Base-by-base conservation (phyloP, 2,797 vertebrate genomes). In the Lophotriccus pileatus region DNA sequence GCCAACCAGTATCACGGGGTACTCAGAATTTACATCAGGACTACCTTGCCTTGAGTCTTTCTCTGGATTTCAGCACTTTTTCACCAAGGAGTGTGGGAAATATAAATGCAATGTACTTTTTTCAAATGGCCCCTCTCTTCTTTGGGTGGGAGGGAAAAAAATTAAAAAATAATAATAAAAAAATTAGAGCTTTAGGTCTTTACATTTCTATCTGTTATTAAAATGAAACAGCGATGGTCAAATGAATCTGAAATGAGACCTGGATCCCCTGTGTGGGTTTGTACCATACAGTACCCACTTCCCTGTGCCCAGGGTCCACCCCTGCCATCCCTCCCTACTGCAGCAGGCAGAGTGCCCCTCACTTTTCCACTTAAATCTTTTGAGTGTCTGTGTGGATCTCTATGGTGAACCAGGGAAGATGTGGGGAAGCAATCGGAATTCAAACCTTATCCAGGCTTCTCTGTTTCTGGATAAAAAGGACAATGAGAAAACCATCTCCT, bases 161-260 rank as follows among this genome's bases (percentile, higher is more conserved):
- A 6, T 8, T 2, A 0, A 4, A 23, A 27, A 19, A 34, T 14
- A 23, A 44, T n/a, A 4, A 18, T 27, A 4, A 5, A 5, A 14
- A 66, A 46, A 27, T 9, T 66, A 62, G 4, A 55, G 3, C 10
- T 77, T 77, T 11, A 37, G 4, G 6, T 41, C 59, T 68, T 84
- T 28, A 53, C 10, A 17, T 68, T 77, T 70, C 22, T 75, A 16
- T 32, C 27, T 4, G 0, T 60, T 89, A 24, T 30, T 84, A 60
- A 84, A 76, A 69, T 36, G 30, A 76, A 46, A 43, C 5, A 39
- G 36, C 21, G 43, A 70, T 46, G 15, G 47, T 17, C 6, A 14
- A 53, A 32, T 70, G 41, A 75, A 77, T 41, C 23, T 67, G 69
- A 74, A 75, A 60, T 25, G 25, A 92, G 49, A 67, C 18, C 18